Conservation (phyloP, 2,888 invertebrate genomes). For the Bellardia pandia region DNA sequence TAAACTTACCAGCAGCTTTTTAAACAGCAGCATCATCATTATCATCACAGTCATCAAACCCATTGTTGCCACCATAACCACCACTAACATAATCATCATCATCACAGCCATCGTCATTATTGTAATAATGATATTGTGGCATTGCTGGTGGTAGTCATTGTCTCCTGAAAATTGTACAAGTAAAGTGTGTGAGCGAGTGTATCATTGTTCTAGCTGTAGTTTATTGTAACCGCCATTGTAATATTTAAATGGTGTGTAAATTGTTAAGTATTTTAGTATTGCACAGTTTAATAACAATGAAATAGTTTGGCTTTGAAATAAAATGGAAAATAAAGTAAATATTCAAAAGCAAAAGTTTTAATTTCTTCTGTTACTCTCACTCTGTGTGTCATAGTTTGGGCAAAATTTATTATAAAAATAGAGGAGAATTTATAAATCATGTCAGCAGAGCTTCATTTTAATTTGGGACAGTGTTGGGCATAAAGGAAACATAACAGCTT, state of each 20-base stretch:
- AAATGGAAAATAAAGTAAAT: background rate
- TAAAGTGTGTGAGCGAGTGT: background rate
- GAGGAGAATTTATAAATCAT: background rate
- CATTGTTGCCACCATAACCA: constrained; percentile 4
- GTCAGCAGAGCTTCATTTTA: background rate
- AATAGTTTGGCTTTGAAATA: constrained; percentile 30
- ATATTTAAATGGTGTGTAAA: constrained; percentile 71
- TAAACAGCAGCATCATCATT: constrained; percentile 1
- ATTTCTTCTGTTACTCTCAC: background rate
- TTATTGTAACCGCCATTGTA: constrained; percentile 60
- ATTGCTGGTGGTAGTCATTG: constrained; percentile 42
- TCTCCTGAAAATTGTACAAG: background rate
- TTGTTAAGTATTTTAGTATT: constrained; percentile 51
- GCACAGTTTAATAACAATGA: constrained; percentile 54
- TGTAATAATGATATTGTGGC: constrained; percentile 41
- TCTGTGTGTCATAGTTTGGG: background rate
- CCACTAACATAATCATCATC: background rate
- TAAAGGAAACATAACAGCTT: too few relatives aligned
- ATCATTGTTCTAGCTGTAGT: constrained; percentile 10
- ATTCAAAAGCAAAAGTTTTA: constrained; percentile 22
- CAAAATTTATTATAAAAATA: background rate
- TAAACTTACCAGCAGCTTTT: constrained; percentile 25
- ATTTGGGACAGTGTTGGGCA: too few relatives aligned
- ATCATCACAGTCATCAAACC: background rate
- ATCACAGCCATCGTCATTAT: background rate